These are phyloP conservation scores for Holocentrus rufus DNA, from an alignment of 2,797 vertebrate species.

Conservation along the genomic window DNA sequence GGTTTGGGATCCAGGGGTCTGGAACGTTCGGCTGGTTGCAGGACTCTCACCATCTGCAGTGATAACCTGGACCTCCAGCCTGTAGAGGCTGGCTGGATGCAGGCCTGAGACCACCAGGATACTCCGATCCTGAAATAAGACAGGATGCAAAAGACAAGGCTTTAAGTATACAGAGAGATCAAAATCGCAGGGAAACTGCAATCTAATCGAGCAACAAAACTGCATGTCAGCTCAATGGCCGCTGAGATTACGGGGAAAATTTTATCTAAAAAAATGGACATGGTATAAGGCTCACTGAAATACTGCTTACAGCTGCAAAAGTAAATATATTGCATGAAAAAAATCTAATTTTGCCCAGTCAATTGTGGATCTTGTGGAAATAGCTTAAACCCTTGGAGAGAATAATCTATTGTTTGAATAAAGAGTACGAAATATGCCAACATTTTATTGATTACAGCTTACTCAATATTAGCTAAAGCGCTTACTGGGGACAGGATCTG, in stretches of 20 bases:
- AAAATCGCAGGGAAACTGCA: background rate
- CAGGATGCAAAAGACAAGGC: background rate
- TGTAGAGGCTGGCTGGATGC: slow-evolving; percentile 85
- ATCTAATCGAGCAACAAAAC: background rate
- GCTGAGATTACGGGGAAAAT: slow-evolving; percentile 16
- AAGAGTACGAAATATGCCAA: background rate
- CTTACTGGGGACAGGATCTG: slow-evolving; percentile 61
- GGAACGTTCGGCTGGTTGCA: slow-evolving; percentile 85
- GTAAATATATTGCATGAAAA: too few species aligned
- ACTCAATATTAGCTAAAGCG: background rate
- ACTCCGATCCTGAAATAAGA: slow-evolving; percentile 79
- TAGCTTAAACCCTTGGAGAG: background rate
- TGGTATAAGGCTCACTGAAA: background rate
- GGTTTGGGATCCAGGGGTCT: slow-evolving; percentile 80
- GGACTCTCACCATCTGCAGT: slow-evolving; percentile 87
- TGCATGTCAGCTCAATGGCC: slow-evolving; percentile 17
- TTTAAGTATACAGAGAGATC: background rate
- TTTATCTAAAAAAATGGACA: background rate
- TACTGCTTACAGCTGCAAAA: background rate
- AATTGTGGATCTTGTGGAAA: background rate
- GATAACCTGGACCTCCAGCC: slow-evolving; percentile 88
- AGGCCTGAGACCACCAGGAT: slow-evolving; percentile 86
- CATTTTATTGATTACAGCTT: background rate
- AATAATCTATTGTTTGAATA: background rate
- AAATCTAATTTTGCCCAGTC: background rate